Evolutionary conservation across 1,140 invertebrate genomes (phyloP).

Genomic region (Platyscapa corneri): DNA sequence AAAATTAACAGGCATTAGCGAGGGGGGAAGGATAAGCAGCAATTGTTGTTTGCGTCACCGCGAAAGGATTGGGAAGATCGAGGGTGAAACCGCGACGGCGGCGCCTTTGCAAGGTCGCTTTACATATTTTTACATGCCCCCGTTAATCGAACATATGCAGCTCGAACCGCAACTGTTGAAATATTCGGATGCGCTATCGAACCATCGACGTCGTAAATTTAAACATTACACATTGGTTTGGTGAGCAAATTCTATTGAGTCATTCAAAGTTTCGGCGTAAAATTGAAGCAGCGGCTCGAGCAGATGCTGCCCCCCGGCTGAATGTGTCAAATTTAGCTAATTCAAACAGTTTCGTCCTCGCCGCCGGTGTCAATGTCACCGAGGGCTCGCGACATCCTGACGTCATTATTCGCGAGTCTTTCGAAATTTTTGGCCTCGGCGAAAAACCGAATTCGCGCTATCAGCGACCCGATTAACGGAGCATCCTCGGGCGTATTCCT

Average conservation of each 20-base stretch:
- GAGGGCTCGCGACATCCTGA: no score
- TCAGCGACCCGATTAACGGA: not conserved
- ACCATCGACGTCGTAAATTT: not conserved
- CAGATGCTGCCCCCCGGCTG: not conserved
- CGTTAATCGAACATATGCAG: no score
- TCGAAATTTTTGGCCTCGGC: no score
- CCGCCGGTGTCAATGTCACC: no score
- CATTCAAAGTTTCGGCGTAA: conserved; percentile 7
- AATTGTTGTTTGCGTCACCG: no score
- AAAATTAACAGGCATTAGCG: no score
- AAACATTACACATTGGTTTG: not conserved
- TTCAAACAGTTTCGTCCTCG: not conserved
- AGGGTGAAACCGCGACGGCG: no score
- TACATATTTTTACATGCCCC: not conserved
- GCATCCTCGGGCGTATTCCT: not conserved
- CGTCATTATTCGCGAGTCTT: no score
- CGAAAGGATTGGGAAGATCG: no score
- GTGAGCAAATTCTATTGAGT: not conserved
- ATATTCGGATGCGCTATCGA: not conserved
- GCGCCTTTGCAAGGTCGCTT: not conserved
- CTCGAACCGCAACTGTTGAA: not conserved
- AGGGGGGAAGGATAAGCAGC: no score
- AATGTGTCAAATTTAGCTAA: conserved; percentile 9
- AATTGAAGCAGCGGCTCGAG: not conserved
- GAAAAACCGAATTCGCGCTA: not conserved